These are phyloP conservation scores for pig (Sus scrofa) DNA, from an alignment of 2,113 vertebrate genomes.

Conservation along the genomic window T2T-Sscrofa CM000816.6:79287501-79288000, in stretches of 20 bases:
- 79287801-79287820: neutral
- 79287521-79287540: neutral
- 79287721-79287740: neutral
- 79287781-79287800: neutral
- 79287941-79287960: neutral
- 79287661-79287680: neutral
- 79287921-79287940: neutral
- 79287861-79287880: neutral
- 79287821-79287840: neutral
- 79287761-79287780: neutral
- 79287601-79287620: neutral
- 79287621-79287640: neutral
- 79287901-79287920: neutral
- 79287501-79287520: neutral
- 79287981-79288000: neutral
- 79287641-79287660: neutral
- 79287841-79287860: neutral
- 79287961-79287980: neutral
- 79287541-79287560: neutral
- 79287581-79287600: neutral
- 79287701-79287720: neutral
- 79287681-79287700: neutral
- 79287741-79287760: neutral
- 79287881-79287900: neutral
- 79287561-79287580: neutral